Evolutionary conservation across 2,888 invertebrate genomes (phyloP), one percentile per base, ranked within the genome.

Genomic region (Elmis aenea): DNA sequence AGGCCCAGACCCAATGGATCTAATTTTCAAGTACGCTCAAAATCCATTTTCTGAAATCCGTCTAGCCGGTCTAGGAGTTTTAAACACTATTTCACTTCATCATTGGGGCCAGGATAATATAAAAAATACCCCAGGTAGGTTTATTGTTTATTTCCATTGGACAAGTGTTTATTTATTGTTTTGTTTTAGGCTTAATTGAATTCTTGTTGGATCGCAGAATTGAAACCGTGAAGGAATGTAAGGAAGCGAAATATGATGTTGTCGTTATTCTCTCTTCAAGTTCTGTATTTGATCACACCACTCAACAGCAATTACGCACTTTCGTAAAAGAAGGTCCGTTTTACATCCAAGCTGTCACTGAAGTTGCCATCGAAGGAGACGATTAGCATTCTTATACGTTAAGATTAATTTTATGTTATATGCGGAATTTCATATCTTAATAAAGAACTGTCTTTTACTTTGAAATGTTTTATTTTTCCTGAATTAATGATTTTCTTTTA

Each of bases 11-110:
- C 73, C 84, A 0, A 74, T 83, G 61, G 76, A 79, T 37, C 64
- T 77, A 22, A 67, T 89, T 26, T 42, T 64, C 38, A 53, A 55
- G 46, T 64, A 66, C 48, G 61, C 63, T 0, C 80, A 80, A 44
- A 87, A 84, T 66, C 92, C 93, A 4, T 92, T 93, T 58, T 69
- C 77, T 1, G 92, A 93, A 50, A 73, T 91, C 9, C 80, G 82
- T 57, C 59, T 79, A 37, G 79, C 83, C 9, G 80, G 83, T 11
- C 70, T 88, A 25, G 69, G 72, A 9, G 68, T 89, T 15, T 63
- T 92, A 25, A 73, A 74, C 48, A 74, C 81, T 1, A 58, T 91
- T 9, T 79, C 83, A 11, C 67, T 72, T 38, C 85, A 85, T 58
- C 67, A 70, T 1, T 94, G 92, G 92, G 92, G 90, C 11, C 81